These are phyloP conservation scores for Platycheirus albimanus DNA, from an alignment of 2,888 invertebrate genomes.

Conservation along the genomic window DNA sequence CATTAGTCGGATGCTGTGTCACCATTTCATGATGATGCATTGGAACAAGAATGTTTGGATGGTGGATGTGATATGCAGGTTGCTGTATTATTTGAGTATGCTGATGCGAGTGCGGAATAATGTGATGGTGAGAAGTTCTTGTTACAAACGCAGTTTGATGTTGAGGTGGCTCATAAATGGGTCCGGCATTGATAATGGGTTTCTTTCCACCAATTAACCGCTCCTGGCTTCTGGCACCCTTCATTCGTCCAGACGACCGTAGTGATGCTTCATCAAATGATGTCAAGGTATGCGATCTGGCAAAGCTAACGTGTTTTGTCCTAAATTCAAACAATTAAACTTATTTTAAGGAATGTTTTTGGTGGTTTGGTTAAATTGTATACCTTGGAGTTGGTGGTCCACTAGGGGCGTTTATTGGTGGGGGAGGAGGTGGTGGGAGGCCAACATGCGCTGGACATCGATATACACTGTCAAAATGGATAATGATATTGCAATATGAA, in stretches of 20 bases:
- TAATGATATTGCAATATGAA: slow-evolving; percentile 32
- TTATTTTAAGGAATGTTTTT: background rate
- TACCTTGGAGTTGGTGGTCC: slow-evolving; percentile 80
- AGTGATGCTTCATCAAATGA: slow-evolving; percentile 89
- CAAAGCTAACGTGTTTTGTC: slow-evolving; percentile 95
- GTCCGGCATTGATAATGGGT: slow-evolving; percentile 81
- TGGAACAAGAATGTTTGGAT: slow-evolving; percentile 66
- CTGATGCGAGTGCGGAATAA: slow-evolving; percentile 75
- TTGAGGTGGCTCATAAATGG: slow-evolving; percentile 78
- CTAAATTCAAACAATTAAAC: slow-evolving; percentile 82
- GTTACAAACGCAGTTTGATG: slow-evolving; percentile 75
- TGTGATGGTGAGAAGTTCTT: slow-evolving; percentile 74
- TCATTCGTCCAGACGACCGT: slow-evolving; percentile 82
- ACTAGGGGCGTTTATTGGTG: slow-evolving; percentile 85
- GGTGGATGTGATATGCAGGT: slow-evolving; percentile 71
- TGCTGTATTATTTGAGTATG: slow-evolving; percentile 75
- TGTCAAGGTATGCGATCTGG: slow-evolving; percentile 92
- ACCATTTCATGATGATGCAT: slow-evolving; percentile 78
- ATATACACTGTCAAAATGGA: slow-evolving; percentile 76
- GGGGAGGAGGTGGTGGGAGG: slow-evolving; percentile 85
- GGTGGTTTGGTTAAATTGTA: slow-evolving; percentile 55
- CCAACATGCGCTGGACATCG: slow-evolving; percentile 85
- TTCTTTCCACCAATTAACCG: slow-evolving; percentile 90
- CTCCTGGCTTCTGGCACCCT: slow-evolving; percentile 86
- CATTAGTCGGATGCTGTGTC: slow-evolving; percentile 74